These are phyloP conservation scores for Triplophysa dalaica DNA, from an alignment of 2,113 vertebrate species.

Conservation along the genomic window DNA sequence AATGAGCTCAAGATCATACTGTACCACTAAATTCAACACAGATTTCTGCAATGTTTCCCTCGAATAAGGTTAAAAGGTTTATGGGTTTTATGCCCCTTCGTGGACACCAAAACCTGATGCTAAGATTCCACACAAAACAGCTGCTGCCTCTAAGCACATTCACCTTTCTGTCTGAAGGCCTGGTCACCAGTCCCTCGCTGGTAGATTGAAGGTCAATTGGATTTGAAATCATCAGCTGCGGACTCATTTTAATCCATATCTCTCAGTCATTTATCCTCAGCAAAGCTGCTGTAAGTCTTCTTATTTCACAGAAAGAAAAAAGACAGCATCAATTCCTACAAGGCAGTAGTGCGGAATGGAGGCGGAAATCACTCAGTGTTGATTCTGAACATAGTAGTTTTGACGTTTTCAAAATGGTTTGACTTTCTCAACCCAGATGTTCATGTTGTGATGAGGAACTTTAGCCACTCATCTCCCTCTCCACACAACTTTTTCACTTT, in stretches of 20 bases:
- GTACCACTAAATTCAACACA: not conserved
- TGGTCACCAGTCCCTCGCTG: not conserved
- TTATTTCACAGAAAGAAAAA: not conserved
- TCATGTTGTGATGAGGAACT: not conserved
- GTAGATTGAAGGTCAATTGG: not conserved
- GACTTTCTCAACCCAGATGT: not conserved
- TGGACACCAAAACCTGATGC: not conserved
- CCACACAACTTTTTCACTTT: constrained; percentile 15
- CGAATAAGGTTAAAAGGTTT: not conserved
- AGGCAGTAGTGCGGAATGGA: not conserved
- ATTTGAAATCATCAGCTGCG: not conserved
- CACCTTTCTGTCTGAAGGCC: constrained; percentile 13
- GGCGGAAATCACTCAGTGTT: not conserved
- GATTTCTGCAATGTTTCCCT: not conserved
- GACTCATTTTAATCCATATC: constrained; percentile 39
- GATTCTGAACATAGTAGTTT: not conserved
- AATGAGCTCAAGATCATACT: too few relatives aligned
- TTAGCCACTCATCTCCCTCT: not conserved
- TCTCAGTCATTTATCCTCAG: not conserved
- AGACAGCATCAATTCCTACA: not conserved
- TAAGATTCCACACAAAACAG: not conserved
- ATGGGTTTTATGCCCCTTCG: not conserved
- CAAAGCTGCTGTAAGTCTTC: constrained; percentile 12
- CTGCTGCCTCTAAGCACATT: not conserved
- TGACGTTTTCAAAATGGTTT: not conserved